These are phyloP conservation scores for Onychorhynchus coronatus DNA, from an alignment of 2,113 vertebrate species.

Conservation along the genomic window DNA sequence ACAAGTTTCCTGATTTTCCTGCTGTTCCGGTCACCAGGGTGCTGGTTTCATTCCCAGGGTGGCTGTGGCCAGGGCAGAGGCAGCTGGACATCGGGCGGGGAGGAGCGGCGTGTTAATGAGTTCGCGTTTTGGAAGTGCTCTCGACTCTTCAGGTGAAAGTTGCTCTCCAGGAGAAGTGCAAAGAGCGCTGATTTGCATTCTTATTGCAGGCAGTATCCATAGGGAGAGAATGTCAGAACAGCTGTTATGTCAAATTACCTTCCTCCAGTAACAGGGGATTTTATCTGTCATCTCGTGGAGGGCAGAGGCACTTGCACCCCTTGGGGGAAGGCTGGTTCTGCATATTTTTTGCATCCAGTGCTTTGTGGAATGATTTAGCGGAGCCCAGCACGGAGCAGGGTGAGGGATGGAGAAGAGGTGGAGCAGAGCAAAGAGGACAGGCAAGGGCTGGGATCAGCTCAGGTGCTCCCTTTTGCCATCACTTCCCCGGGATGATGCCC, in stretches of 20 bases:
- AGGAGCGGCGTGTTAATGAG: conserved; percentile 11
- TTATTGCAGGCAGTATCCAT: conserved; percentile 63
- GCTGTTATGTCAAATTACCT: conserved; percentile 72
- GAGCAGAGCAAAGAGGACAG: neutral
- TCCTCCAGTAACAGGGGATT: conserved; percentile 55
- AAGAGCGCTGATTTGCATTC: conserved; percentile 67
- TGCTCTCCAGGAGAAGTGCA: conserved; percentile 50
- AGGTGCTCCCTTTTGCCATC: neutral
- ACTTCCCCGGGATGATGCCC: neutral
- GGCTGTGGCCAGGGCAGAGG: neutral
- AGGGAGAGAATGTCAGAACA: conserved; percentile 70
- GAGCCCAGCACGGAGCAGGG: fast-evolving
- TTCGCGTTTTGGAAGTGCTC: conserved; percentile 32
- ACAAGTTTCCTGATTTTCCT: neutral
- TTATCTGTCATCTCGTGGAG: conserved; percentile 65
- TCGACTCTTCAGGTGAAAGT: conserved; percentile 48
- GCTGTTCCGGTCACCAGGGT: fast-evolving
- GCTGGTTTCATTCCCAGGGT: neutral
- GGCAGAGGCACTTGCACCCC: conserved; percentile 56
- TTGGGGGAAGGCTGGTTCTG: conserved; percentile 29
- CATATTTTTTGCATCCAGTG: neutral
- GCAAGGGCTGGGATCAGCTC: neutral
- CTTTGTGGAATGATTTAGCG: neutral
- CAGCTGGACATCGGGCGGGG: fast-evolving
- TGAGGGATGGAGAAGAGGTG: neutral